Percentiles rank a stretch among this genome's conserved stretches.
These are phyloP conservation scores for Mormyrus proboscirostris DNA, from an alignment of 2,797 vertebrate species.

Conservation along the genomic window DNA sequence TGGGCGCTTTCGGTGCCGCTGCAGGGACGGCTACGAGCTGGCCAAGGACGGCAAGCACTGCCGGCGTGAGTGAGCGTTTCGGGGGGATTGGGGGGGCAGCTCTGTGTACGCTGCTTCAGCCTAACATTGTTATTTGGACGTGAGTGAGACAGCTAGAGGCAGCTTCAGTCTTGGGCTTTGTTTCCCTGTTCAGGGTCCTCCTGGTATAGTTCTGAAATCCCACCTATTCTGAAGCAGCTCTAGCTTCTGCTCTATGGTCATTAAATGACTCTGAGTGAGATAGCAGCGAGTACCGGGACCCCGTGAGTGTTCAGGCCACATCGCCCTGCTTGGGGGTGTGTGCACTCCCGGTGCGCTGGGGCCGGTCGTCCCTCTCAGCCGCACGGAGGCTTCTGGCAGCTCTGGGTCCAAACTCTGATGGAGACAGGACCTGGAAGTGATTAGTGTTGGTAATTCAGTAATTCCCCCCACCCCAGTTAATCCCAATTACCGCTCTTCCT, in stretches of 20 bases:
- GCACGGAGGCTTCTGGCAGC: neutral
- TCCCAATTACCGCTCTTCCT: neutral
- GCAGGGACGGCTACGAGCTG: constrained; percentile 66
- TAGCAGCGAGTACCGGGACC: neutral
- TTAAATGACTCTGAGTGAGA: neutral
- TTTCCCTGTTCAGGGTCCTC: neutral
- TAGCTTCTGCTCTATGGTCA: neutral
- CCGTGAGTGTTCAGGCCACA: neutral
- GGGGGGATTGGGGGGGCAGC: neutral
- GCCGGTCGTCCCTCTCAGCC: too few species aligned
- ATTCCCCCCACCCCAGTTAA: neutral
- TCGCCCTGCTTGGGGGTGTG: neutral
- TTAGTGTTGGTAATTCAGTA: neutral
- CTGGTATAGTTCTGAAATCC: neutral
- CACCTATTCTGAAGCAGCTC: neutral
- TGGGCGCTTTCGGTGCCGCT: constrained; percentile 73
- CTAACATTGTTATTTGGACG: neutral
- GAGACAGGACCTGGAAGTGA: neutral
- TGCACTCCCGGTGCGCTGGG: neutral
- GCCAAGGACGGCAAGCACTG: constrained; percentile 74
- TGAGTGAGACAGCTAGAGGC: neutral
- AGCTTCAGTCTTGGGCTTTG: neutral
- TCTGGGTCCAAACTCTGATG: neutral
- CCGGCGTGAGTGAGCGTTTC: constrained; percentile 62
- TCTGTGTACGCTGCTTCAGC: neutral